A percentile compares a stretch with the other conserved stretches of the same genome.
Evolutionary conservation across 2,113 vertebrate genomes (phyloP).

Genomic region (Mormyrus iriodes): DNA sequence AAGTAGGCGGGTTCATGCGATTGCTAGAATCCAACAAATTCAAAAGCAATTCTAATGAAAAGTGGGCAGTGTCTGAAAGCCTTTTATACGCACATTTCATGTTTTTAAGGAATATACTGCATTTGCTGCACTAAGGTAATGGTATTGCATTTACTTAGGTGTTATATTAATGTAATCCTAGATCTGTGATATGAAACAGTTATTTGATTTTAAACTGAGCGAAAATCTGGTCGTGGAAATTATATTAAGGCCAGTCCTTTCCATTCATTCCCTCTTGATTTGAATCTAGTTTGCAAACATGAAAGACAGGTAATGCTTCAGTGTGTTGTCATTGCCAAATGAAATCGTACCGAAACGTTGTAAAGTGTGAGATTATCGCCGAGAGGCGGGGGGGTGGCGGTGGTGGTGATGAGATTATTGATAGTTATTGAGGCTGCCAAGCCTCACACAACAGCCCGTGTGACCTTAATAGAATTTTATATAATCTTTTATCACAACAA

Average conservation of each 20-base stretch:
- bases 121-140: conserved; percentile 2
- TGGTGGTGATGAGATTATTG: conserved; percentile 70
- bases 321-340: conserved; percentile 52
- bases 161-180: conserved; percentile 30
- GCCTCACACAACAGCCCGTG: conserved; percentile 79
- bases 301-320: conserved; percentile 67
- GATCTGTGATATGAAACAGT: conserved; percentile 23
- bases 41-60: neutral
- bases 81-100: neutral
- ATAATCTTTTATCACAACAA: conserved; percentile 87
- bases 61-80: neutral
- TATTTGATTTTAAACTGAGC: conserved; percentile 14
- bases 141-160: conserved; percentile 16
- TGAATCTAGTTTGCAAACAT: conserved; percentile 57
- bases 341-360: conserved; percentile 68
- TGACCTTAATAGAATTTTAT: conserved; percentile 87
- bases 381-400: conserved; percentile 46
- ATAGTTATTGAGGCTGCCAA: conserved; percentile 74
- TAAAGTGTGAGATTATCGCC: conserved; percentile 79
- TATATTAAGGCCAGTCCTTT: conserved; percentile 33
- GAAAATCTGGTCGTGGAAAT: conserved; percentile 28
- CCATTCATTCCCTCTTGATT: conserved; percentile 34
- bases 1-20: conserved; percentile 1
- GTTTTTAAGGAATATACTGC: neutral
- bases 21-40: neutral